These are phyloP conservation scores for Pterocles gutturalis DNA, from an alignment of 2,113 vertebrate genomes.

Conservation along the genomic window DNA sequence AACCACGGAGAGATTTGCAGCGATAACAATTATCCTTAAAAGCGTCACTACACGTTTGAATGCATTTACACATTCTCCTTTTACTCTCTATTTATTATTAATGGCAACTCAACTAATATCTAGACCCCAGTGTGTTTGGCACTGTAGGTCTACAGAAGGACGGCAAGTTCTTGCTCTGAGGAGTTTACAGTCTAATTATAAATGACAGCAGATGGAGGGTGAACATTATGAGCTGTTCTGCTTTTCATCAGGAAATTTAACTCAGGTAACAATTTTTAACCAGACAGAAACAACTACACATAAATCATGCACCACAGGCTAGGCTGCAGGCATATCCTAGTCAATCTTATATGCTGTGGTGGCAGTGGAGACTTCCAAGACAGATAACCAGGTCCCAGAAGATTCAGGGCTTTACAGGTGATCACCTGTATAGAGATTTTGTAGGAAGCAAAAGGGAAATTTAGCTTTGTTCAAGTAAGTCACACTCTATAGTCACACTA, in stretches of 20 bases:
- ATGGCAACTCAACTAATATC: conserved; percentile 39
- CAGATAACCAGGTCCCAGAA: not conserved
- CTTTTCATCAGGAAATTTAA: conserved; percentile 6
- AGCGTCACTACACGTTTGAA: conserved; percentile 35
- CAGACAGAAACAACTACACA: not conserved
- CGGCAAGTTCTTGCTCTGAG: conserved; percentile 32
- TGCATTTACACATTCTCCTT: conserved; percentile 67
- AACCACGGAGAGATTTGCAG: not conserved
- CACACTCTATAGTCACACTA: not conserved
- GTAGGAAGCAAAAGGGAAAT: not conserved
- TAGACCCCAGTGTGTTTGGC: not conserved
- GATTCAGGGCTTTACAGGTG: not conserved
- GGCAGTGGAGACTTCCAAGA: not conserved
- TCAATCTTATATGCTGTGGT: not conserved
- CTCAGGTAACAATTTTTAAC: conserved; percentile 1
- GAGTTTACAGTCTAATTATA: conserved; percentile 10
- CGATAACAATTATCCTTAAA: conserved; percentile 48
- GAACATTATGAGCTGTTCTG: not conserved
- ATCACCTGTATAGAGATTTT: not conserved
- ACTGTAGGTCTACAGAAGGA: not conserved
- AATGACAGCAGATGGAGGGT: not conserved
- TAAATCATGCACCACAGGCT: not conserved
- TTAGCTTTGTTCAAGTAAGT: not conserved
- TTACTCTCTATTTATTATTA: conserved; percentile 71
- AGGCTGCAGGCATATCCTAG: not conserved